These are phyloP conservation scores for Rhodophaea formosa DNA, from an alignment of 2,888 invertebrate species.

Conservation along the genomic window DNA sequence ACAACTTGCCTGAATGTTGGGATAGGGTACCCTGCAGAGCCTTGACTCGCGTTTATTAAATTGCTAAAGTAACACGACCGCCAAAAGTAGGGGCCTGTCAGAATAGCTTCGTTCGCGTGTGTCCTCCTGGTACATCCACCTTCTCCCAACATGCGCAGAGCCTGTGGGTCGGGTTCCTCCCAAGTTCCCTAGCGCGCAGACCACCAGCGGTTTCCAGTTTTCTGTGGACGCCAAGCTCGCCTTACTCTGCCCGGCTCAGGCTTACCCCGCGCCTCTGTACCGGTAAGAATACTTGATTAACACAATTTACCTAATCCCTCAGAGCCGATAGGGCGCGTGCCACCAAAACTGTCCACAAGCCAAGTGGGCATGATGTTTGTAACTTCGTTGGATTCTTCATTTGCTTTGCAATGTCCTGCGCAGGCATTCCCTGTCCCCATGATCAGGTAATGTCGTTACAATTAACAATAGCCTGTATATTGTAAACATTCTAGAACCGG, in stretches of 20 bases:
- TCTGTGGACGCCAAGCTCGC: constrained; percentile 75
- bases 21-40: constrained; percentile 96
- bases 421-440: constrained; percentile 82
- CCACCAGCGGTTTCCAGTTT: constrained; percentile 84
- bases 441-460: constrained; percentile 64
- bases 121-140: constrained; percentile 61
- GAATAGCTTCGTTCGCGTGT: constrained; percentile 34
- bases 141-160: constrained; percentile 83
- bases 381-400: constrained; percentile 64
- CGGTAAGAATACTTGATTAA: constrained; percentile 81
- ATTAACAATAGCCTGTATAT: constrained; percentile 39
- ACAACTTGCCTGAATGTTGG: constrained; percentile 96
- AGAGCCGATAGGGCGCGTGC: constrained; percentile 72
- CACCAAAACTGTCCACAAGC: constrained; percentile 64
- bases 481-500: constrained; percentile 54
- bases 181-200: constrained; percentile 81
- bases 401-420: constrained; percentile 86
- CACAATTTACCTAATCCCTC: constrained; percentile 56
- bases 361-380: constrained; percentile 82
- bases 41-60: constrained; percentile 60
- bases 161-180: constrained; percentile 85
- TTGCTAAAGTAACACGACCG: constrained; percentile 30
- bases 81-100: constrained; percentile 48
- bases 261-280: constrained; percentile 85
- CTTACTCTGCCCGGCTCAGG: constrained; percentile 86